Evolutionary conservation across 2,113 vertebrate species (phyloP), one percentile per base, ranked within the genome.

Genomic region (Globicephala melas): DNA sequence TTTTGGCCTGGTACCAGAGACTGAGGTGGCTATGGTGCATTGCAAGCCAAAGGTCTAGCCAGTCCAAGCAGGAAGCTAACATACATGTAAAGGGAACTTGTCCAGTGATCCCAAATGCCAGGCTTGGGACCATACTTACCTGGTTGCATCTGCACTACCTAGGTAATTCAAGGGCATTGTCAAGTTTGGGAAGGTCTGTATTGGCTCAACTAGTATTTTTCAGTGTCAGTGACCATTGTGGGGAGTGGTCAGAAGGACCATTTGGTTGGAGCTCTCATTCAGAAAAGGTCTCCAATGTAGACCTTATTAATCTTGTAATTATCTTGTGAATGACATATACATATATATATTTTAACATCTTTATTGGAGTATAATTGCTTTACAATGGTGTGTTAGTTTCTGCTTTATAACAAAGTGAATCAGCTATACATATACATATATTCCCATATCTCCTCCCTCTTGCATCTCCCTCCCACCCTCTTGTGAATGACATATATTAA

Each of bases 11-110:
- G 62, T 33, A 31, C n/a, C 71, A 87, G 55, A 26, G 26, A 12
- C 62, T 85, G 8, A n/a, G 9, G 60, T 95, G 60, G 26, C 38
- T 79, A 63, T 44, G 47, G 50, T 91, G 47, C 58, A 91, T 65
- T 94, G 60, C 33, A 95, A 95, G 58, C 13, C 93, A 95, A 97
- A 95, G 33, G 5, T 77, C 41, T 94, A 84, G 21, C 18, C 65
- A 81, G 58, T 84, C 17, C 11, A 91, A 93, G 41, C 36, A 95
- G 38, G 25, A 97, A 44, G 62, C 14, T 82, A 88, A 77, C n/a
- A 65, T 13, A 47, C 44, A 50, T n/a, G 53, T 80, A 84, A 97
- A 89, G 60, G 33, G 47, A 96, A 50, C 3, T 91, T 91, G 36
- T 85, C 79, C 71, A 86, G 79, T 79, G 79, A 77, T 73, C 62